Conservation (phyloP, 2,888 invertebrate genomes). For the Drosophila suboccidentalis region DNA sequence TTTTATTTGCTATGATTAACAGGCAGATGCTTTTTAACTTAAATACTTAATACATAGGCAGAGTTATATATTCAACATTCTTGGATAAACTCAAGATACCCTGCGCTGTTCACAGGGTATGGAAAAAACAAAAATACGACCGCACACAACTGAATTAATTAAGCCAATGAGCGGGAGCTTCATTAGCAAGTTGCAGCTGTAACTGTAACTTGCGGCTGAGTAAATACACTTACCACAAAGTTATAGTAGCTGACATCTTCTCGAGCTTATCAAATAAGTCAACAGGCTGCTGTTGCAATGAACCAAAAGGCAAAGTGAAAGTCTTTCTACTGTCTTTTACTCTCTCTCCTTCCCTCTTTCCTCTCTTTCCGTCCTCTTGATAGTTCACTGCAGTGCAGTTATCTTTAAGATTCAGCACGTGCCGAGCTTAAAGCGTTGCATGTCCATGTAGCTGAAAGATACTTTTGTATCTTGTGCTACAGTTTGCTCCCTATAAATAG, state of each 20-base stretch:
- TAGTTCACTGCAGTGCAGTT: conserved; percentile 17
- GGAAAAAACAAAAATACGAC: conserved; percentile 11
- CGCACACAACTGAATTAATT: conserved; percentile 66
- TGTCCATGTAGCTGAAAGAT: conserved; percentile 15
- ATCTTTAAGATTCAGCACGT: conserved; percentile 46
- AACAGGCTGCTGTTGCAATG: conserved; percentile 8
- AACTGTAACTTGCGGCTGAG: conserved; percentile 27
- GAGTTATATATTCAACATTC: too few relatives aligned
- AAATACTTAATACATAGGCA: too few relatives aligned
- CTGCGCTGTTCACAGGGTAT: conserved; percentile 5
- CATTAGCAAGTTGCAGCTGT: conserved; percentile 53
- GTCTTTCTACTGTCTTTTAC: conserved; percentile 12
- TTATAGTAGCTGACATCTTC: conserved; percentile 24
- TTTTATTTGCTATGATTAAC: too few relatives aligned
- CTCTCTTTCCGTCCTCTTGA: conserved; percentile 19
- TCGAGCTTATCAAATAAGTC: conserved; percentile 34
- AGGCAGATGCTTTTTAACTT: too few relatives aligned
- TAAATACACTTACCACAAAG: conserved; percentile 49
- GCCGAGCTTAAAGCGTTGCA: conserved; percentile 13
- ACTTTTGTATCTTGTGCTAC: conserved; percentile 23
- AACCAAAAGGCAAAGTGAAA: conserved; percentile 35
- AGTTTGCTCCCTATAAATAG: conserved; percentile 10
- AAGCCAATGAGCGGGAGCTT: conserved; percentile 59
- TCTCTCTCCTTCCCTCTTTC: background rate
- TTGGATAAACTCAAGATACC: background rate